Conservation (phyloP, 2,113 vertebrate genomes). For the Brachirus orientalis region DNA sequence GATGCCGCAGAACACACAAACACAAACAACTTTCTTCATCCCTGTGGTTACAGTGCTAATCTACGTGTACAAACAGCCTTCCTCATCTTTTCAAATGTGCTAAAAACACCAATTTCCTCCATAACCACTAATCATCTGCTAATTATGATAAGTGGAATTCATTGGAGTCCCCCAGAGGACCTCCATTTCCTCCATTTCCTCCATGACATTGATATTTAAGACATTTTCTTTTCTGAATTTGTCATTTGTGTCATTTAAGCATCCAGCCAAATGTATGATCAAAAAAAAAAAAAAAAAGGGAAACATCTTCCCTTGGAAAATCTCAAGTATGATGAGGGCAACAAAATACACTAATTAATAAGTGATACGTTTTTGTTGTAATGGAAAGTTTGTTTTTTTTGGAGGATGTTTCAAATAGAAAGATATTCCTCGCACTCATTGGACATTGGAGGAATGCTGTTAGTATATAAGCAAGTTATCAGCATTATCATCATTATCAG, state of each 20-base stretch:
- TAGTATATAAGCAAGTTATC: neutral
- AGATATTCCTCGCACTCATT: neutral
- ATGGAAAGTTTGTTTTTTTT: neutral
- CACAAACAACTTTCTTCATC: constrained; percentile 5
- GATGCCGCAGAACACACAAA: neutral
- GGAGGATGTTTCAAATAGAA: neutral
- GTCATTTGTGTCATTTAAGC: neutral
- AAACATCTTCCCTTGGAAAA: no score
- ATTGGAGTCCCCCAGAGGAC: constrained; percentile 1
- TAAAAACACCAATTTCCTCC: constrained; percentile 27
- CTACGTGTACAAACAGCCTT: constrained; percentile 29
- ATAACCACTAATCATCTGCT: constrained; percentile 42
- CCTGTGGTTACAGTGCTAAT: constrained; percentile 35
- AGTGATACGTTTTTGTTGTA: neutral
- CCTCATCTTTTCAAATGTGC: constrained; percentile 25
- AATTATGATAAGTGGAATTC: constrained; percentile 22
- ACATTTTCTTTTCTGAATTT: neutral
- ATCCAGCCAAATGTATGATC: neutral
- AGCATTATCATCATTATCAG: neutral
- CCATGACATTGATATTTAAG: neutral
- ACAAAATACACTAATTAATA: neutral
- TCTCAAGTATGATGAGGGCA: neutral
- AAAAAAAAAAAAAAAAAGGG: no score
- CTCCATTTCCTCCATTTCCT: no score
- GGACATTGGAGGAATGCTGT: neutral